phyloP scores from a whole-genome alignment of 2,797 vertebrate species.

The Lates japonicus region DNA sequence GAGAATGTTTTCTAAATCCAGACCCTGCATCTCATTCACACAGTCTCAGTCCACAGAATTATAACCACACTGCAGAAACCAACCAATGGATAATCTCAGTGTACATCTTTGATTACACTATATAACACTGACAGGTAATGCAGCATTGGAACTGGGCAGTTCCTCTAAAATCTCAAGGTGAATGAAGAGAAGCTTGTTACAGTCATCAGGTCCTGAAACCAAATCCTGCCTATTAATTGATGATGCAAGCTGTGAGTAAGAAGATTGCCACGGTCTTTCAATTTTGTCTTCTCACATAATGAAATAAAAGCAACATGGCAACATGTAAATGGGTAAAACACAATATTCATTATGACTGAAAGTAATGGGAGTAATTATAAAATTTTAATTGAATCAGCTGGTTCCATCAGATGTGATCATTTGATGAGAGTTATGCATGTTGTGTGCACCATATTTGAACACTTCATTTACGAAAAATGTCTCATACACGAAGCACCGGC shows the following conservation, averaged over 20 bases:
- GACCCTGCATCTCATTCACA: too few species aligned
- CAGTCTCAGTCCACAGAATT: not conserved
- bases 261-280: conserved; percentile 14
- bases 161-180: conserved; percentile 8
- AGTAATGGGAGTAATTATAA: conserved; percentile 28
- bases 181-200: conserved; percentile 28
- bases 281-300: conserved; percentile 11
- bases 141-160: not conserved
- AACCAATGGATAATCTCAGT: not conserved
- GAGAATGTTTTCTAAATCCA: too few species aligned
- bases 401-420: conserved; percentile 13
- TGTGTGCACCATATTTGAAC: not conserved
- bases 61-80: not conserved
- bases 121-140: not conserved
- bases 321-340: conserved; percentile 24
- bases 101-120: not conserved
- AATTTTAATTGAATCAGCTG: conserved; percentile 31
- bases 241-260: conserved; percentile 14
- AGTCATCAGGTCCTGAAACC: conserved; percentile 10
- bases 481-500: not conserved
- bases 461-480: not conserved
- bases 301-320: conserved; percentile 32
- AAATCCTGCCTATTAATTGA: conserved; percentile 31
- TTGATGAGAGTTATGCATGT: not conserved
- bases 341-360: conserved; percentile 12